A percentile compares a stretch with the other conserved stretches of the same genome.
phyloP scores from a whole-genome alignment of 92 coral and sea anemone genomes.

The Desmophyllum pertusum region DNA sequence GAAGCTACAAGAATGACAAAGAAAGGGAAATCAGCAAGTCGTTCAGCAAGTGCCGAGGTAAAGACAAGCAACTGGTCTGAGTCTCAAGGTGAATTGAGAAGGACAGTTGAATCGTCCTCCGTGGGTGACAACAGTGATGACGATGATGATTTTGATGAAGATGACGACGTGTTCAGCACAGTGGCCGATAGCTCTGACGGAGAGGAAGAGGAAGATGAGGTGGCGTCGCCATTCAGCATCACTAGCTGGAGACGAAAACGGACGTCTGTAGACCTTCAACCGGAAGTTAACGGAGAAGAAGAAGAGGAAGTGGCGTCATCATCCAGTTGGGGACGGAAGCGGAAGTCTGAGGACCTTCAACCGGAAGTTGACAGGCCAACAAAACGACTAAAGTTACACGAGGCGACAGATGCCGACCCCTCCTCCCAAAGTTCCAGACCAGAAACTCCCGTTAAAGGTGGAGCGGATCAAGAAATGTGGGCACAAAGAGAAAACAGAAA shows the following conservation, averaged over 20 bases:
- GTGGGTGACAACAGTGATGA: slow-evolving; percentile 21
- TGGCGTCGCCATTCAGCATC: slow-evolving; percentile 45
- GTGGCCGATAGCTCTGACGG: slow-evolving; percentile 74
- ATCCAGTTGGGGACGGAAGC: slow-evolving; percentile 41
- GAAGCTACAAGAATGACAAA: not conserved
- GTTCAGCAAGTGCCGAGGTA: not conserved
- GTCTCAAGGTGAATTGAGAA: not conserved
- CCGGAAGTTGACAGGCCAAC: slow-evolving; percentile 34
- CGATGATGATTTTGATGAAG: slow-evolving; percentile 36
- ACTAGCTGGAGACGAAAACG: slow-evolving; percentile 37
- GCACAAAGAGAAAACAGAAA: not conserved
- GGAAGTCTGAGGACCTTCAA: slow-evolving; percentile 42
- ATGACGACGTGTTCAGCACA: slow-evolving; percentile 57
- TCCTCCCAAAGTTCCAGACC: not conserved
- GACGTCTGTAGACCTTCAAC: slow-evolving; percentile 37
- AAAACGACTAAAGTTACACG: slow-evolving; percentile 19
- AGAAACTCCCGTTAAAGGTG: not conserved
- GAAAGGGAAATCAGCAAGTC: slow-evolving; percentile 11
- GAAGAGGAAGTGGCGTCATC: slow-evolving; percentile 46
- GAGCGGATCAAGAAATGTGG: not conserved
- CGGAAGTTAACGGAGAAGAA: slow-evolving; percentile 48
- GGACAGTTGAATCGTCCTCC: not conserved
- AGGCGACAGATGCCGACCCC: not conserved
- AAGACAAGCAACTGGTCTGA: not conserved
- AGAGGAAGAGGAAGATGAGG: slow-evolving; percentile 44